phyloP scores from a whole-genome alignment of 2,888 invertebrate genomes.

The Cosmia trapezina region DNA sequence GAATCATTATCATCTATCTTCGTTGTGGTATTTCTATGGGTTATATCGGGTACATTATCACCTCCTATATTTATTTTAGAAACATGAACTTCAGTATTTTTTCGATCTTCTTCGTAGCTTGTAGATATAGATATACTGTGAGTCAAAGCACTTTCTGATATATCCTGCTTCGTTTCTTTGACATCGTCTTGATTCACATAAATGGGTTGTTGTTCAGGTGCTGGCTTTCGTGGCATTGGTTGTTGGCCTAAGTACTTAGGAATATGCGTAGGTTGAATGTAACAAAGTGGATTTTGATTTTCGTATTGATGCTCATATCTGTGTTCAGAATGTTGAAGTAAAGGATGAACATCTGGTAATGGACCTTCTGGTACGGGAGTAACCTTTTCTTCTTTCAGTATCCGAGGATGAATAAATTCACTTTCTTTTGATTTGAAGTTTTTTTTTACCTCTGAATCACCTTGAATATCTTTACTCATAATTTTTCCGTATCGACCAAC shows the following conservation, averaged over 20 bases:
- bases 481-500: conserved; percentile 85
- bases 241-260: conserved; percentile 91
- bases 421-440: conserved; percentile 90
- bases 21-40: conserved; percentile 73
- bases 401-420: conserved; percentile 88
- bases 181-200: conserved; percentile 88
- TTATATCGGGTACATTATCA: conserved; percentile 73
- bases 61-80: conserved; percentile 89
- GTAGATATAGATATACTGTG: conserved; percentile 87
- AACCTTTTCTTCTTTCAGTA: conserved; percentile 87
- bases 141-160: conserved; percentile 85
- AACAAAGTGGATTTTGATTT: conserved; percentile 88
- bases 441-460: conserved; percentile 88
- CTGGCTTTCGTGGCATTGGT: conserved; percentile 79
- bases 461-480: conserved; percentile 82
- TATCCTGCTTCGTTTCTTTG: conserved; percentile 76
- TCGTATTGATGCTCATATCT: conserved; percentile 93
- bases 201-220: conserved; percentile 84
- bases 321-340: conserved; percentile 94
- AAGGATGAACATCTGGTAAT: conserved; percentile 91
- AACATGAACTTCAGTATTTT: conserved; percentile 89
- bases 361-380: conserved; percentile 87
- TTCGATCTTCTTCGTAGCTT: conserved; percentile 82
- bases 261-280: conserved; percentile 91
- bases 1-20: conserved; percentile 94